Evolutionary conservation across 2,113 vertebrate genomes (phyloP).

Genomic region (Ageneiosus marmoratus): DNA sequence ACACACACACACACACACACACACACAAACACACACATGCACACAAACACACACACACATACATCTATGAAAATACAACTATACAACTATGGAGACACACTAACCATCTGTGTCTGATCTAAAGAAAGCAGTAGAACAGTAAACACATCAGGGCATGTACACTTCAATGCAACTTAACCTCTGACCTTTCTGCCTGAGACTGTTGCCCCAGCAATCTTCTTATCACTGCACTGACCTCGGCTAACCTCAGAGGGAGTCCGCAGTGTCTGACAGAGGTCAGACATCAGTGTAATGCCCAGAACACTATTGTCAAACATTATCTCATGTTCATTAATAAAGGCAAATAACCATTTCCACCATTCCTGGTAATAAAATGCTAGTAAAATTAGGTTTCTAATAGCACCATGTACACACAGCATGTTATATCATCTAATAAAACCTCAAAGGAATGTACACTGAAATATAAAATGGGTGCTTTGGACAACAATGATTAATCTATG

Average conservation of each 20-base stretch:
- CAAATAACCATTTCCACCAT: neutral
- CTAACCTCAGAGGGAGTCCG: conserved; percentile 29
- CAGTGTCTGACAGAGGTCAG: conserved; percentile 30
- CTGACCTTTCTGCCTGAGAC: conserved; percentile 43
- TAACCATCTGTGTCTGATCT: conserved; percentile 46
- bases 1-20: neutral
- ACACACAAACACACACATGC: neutral
- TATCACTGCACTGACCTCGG: conserved; percentile 39
- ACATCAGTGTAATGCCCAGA: neutral
- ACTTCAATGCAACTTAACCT: conserved; percentile 38
- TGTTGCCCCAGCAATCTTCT: conserved; percentile 26
- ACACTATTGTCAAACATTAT: conserved; percentile 32
- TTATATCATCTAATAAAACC: neutral
- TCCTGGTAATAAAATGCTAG: neutral
- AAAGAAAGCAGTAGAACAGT: conserved; percentile 21
- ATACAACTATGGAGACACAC: neutral
- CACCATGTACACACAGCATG: neutral
- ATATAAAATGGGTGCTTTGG: neutral
- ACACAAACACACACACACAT: neutral
- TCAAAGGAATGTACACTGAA: neutral
- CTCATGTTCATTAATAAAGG: neutral
- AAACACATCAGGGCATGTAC: conserved; percentile 29
- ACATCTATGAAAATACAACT: no score
- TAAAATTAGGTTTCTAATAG: neutral
- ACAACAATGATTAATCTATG: neutral